These are phyloP conservation scores for Oreochromis grahami DNA, from an alignment of 2,797 vertebrate genomes.

Conservation along the genomic window DNA sequence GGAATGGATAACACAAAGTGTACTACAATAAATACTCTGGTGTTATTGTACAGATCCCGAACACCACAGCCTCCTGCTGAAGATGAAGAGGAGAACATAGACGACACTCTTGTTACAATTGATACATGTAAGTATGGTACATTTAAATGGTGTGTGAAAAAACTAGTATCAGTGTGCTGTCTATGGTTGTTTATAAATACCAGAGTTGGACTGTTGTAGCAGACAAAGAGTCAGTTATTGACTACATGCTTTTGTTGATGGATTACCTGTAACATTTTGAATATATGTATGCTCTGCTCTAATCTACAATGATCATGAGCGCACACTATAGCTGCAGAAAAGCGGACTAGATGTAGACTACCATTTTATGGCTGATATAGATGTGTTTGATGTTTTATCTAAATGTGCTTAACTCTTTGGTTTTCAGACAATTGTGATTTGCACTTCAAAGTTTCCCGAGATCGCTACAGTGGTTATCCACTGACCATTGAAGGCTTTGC, in stretches of 20 bases:
- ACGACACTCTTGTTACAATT: conserved; percentile 86
- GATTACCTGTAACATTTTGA: not conserved
- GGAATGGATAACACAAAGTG: not conserved
- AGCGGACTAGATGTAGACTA: not conserved
- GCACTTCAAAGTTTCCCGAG: conserved; percentile 91
- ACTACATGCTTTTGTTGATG: not conserved
- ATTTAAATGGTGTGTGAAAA: not conserved
- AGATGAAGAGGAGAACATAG: conserved; percentile 91
- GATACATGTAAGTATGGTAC: conserved; percentile 85
- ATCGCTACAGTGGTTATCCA: conserved; percentile 90
- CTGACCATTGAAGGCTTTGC: conserved; percentile 94
- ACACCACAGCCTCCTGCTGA: conserved; percentile 91
- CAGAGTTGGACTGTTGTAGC: not conserved
- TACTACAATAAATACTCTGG: not conserved
- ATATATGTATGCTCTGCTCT: not conserved
- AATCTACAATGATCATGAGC: not conserved
- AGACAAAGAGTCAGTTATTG: not conserved
- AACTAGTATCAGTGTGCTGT: not conserved
- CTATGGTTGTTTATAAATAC: not conserved
- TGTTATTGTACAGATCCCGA: conserved; percentile 74
- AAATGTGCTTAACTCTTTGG: not conserved
- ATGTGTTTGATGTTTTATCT: not conserved
- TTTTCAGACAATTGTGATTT: conserved; percentile 90
- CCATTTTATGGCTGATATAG: not conserved
- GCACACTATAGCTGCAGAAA: not conserved